Evolutionary conservation across 2,797 vertebrate genomes (phyloP), one percentile per base, ranked within the genome.

Genomic region (Semotilus atromaculatus): DNA sequence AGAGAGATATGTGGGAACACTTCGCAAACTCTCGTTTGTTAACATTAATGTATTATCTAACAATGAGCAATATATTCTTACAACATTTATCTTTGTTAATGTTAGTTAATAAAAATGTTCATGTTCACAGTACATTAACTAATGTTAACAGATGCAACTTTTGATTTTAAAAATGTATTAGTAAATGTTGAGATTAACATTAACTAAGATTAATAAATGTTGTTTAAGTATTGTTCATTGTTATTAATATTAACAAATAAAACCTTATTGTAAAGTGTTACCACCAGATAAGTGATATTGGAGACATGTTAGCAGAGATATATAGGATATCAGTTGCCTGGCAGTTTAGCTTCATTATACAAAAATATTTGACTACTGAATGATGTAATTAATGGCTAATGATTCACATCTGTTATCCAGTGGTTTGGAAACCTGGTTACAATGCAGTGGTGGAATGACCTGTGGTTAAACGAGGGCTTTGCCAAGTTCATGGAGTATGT

Each of bases 381-480:
- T 64, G 62, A 16, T 31, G 26, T 5, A 29, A 29, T 18, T 18
- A 13, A 64, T 64, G 29, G 60, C 26, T 64, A 64, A 64, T 71
- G 6, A 8, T 11, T 68, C 34, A 68, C 66, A 13, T 36, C 4
- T 67, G 18, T 16, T 34, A 3, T 18, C 21, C 67, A 90, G 89
- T 90, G 89, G 89, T 90, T 90, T 86, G 89, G 89, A 34, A 90
- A 90, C 79, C 73, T 90, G 67, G 90, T 91, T 5, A 92, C 89
- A 1, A 91, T 92, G 91, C 83, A 86, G 76, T 91, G 90, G 89
- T 92, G 91, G 91, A 89, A 88, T 36, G 89, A 91, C 79, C 73
- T 92, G 36, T 91, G 90, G 89, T 82, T 91, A 66, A 92, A 90
- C n/a, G 91, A 91, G 51, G 89, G 89, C 34, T 91, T 91, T 74